Base-by-base conservation (phyloP, 2,113 vertebrate genomes). In the Trachemys scripta region DNA sequence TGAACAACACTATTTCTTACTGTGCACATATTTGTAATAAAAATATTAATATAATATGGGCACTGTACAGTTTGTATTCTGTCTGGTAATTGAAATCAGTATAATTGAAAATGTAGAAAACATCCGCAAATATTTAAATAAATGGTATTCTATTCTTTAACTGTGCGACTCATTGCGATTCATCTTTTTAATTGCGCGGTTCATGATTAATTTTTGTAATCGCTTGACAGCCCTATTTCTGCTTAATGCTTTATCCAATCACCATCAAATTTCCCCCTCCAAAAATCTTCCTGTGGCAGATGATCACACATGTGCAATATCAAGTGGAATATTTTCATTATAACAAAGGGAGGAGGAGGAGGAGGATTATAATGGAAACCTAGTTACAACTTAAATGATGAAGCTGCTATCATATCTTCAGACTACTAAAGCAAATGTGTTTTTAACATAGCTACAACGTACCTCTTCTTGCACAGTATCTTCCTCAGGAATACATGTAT, bases 401-500 rank as follows among this genome's bases (percentile, higher is more conserved):
- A 12, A 92, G 50, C 31, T 82, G 24, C 49, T 88, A 31, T 20
- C 38, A 51, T 17, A 10, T 3, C 69, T 91, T 92, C 78, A 92
- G 49, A 56, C 84, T 56, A 84, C 38, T 62, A n/a, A 50, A 24
- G 27, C 19, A 76, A 91, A 80, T 57, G 19, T 51, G 25, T 92
- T 42, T 72, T 69, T 7, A 90, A 75, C 47, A 4, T 11, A 93
- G 88, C 24, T n/a, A 22, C 47, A 95, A 45, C 8, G 3, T 98
- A 98, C 97, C 98, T 97, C 79, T 84, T 97, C 94, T 90, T 96
- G 95, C 83, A 92, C 8, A 49, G 31, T 86, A 24, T 96, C 94
- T 57, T 98, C 98, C 78, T 98, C 95, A 89, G 89, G 87, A 92
- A 93, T 16, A 82, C 91, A 95, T 42, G 49, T 65, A 42, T 98